Base-by-base conservation (phyloP, 2,113 vertebrate species). In the Sisor rabdophorus region DNA sequence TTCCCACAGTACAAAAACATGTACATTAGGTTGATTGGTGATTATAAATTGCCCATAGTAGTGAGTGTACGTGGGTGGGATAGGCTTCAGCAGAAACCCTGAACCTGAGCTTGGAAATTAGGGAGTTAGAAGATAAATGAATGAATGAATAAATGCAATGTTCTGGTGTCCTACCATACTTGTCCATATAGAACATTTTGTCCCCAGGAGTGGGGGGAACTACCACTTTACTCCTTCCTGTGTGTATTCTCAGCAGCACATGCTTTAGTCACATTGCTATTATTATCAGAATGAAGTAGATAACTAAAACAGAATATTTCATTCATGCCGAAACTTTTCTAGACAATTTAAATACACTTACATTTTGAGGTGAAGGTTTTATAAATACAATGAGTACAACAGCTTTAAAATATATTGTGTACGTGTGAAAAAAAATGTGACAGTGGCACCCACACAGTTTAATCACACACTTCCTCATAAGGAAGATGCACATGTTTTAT, bases 401-500 rank as follows among this genome's bases (percentile, higher is more conserved):
- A 24, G 12, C 8, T 1, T 19, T 63, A 63, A 32, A 61, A 65
- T 4, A 11, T 40, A 50, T 19, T 22, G 36, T 24, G 26, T 11
- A 58, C 20, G 16, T 26, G 30, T 53, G 13, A 19, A 12, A 63
- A 71, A 55, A n/a, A 71, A 44, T 17, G n/a, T 11, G 24, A 36
- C 44, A 44, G 2, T 53, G 26, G 5, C 24, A 71, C 32, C 44
- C n/a, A 15, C 32, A 44, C 40, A 44, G 40, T 48, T 22, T 22
- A 53, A 69, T 69, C 32, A 36, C 32, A 64, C 40, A 26, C 20
- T 40, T 68, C 53, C 47, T 70, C 20, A 78, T 8, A 65, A 70
- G 28, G 70, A 64, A 75, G 30, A 71, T 69, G 50, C 69, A 77
- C 20, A 54, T 16, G 8, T 61, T 16, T 80, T 80, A 79, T 64